Percentiles rank a stretch among this genome's conserved stretches.
Evolutionary conservation across 2,888 invertebrate species (phyloP).

Genomic region (Notodonta dromedarius): DNA sequence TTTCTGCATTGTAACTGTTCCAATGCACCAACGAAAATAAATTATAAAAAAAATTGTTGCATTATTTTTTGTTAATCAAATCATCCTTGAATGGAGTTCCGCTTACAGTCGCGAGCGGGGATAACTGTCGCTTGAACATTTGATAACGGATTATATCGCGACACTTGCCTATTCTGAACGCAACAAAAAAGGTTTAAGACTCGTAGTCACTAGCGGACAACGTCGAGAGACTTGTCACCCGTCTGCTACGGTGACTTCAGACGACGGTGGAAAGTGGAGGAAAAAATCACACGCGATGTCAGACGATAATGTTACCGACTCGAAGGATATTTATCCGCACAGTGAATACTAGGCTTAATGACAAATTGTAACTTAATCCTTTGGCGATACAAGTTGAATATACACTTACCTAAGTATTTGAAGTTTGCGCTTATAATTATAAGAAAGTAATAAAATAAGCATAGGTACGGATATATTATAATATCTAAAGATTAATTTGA

Average conservation of each 20-base stretch:
- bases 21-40: conserved; percentile 24
- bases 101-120: conserved; percentile 27
- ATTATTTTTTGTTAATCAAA: conserved; percentile 36
- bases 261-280: background rate
- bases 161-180: conserved; percentile 29
- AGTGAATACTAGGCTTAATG: background rate
- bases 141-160: conserved; percentile 35
- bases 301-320: too few relatives aligned
- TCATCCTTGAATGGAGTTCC: conserved; percentile 43
- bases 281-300: too few relatives aligned
- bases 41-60: conserved; percentile 22
- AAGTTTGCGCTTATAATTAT: too few relatives aligned
- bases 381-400: conserved; percentile 16
- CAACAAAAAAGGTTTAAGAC: conserved; percentile 21
- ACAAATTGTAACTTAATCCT: conserved; percentile 18
- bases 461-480: too few relatives aligned
- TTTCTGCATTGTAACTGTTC: conserved; percentile 24
- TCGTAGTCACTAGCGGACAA: background rate
- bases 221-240: background rate
- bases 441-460: too few relatives aligned
- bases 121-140: conserved; percentile 37
- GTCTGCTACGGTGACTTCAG: too few relatives aligned
- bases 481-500: too few relatives aligned
- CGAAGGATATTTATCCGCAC: too few relatives aligned
- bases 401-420: background rate